A percentile compares a stretch with the other conserved stretches of the same genome.
These are phyloP conservation scores for Lobophora halterata DNA, from an alignment of 2,888 invertebrate species.

Conservation along the genomic window DNA sequence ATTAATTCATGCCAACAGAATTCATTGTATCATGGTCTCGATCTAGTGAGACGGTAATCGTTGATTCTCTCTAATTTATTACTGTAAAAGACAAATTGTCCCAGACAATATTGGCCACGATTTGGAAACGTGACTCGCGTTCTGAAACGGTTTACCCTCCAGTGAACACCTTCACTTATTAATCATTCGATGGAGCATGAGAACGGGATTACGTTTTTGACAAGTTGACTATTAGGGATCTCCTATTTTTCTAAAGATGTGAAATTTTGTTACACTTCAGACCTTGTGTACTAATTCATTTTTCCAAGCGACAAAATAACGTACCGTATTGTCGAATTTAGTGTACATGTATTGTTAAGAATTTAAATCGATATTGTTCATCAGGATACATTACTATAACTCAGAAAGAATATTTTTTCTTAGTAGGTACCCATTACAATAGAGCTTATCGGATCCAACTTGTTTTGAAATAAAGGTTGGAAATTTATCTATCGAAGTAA, in stretches of 20 bases:
- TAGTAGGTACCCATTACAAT: too few species aligned
- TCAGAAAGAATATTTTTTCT: too few species aligned
- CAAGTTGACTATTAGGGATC: slow-evolving; percentile 6
- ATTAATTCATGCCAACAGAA: slow-evolving; percentile 1
- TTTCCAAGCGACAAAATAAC: too few species aligned
- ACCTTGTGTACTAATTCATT: too few species aligned
- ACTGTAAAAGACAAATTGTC: slow-evolving; percentile 15
- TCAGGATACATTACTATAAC: too few species aligned
- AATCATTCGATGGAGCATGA: slow-evolving; percentile 5
- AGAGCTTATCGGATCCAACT: too few species aligned
- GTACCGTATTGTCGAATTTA: too few species aligned
- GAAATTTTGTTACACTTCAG: not conserved
- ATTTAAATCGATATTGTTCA: too few species aligned
- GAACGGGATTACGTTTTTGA: slow-evolving; percentile 2
- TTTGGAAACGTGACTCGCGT: slow-evolving; percentile 11
- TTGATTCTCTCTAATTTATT: slow-evolving; percentile 19
- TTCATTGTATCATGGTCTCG: not conserved
- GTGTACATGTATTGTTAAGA: too few species aligned
- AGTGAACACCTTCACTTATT: slow-evolving; percentile 7
- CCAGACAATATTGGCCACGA: slow-evolving; percentile 10
- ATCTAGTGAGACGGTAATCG: not conserved
- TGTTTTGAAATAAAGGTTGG: too few species aligned
- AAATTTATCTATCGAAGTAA: not conserved
- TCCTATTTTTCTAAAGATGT: slow-evolving; percentile 4
- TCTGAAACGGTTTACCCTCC: slow-evolving; percentile 3